Conservation (phyloP, 2,797 vertebrate species). For the Sebastes minor region DNA sequence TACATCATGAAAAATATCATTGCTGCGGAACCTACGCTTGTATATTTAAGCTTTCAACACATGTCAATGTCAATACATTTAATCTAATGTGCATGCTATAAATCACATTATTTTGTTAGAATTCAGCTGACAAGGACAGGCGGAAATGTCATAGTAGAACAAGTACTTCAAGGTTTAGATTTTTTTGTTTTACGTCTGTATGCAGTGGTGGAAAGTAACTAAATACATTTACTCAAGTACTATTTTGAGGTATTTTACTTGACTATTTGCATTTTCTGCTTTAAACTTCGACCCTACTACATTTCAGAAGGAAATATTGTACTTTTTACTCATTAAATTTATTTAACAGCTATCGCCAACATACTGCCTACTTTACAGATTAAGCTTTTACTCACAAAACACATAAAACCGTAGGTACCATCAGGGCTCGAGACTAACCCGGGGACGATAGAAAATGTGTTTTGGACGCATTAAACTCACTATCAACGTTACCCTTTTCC, state of each 20-base stretch:
- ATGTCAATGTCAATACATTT: neutral
- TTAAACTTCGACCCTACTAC: neutral
- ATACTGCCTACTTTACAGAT: neutral
- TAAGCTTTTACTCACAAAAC: neutral
- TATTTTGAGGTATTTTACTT: neutral
- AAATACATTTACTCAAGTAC: neutral
- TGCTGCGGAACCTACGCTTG: neutral
- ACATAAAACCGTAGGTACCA: neutral
- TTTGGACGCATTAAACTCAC: no score
- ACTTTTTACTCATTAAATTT: neutral
- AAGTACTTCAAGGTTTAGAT: neutral
- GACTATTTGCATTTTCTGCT: neutral
- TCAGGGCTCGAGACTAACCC: no score
- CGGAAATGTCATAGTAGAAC: neutral
- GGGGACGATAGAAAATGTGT: no score
- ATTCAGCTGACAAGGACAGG: neutral
- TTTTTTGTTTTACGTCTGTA: neutral
- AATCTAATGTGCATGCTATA: neutral
- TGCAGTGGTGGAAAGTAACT: neutral
- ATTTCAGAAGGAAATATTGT: neutral
- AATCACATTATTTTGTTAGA: slow-evolving; percentile 14
- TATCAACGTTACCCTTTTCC: no score
- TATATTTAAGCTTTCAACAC: neutral
- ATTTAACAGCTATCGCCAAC: neutral
- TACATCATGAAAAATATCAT: slow-evolving; percentile 33